These are phyloP conservation scores for Crypturellus undulatus DNA, from an alignment of 2,113 vertebrate species.

Conservation along the genomic window DNA sequence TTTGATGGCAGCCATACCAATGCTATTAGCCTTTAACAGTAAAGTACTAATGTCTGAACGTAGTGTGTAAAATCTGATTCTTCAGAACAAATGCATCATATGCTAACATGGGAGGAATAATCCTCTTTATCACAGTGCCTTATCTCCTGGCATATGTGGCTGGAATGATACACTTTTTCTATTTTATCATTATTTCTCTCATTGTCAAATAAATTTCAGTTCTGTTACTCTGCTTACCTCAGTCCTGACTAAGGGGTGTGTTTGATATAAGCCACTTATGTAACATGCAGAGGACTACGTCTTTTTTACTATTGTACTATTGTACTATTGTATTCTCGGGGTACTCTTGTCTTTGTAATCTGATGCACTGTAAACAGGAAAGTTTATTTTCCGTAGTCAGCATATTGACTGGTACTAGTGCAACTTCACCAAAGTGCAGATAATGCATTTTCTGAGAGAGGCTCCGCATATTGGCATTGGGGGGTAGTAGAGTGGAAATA, in stretches of 20 bases:
- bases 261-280: background rate
- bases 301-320: background rate
- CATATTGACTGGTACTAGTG: accelerated
- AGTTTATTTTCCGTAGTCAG: background rate
- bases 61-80: background rate
- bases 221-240: background rate
- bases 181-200: background rate
- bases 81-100: background rate
- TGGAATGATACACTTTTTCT: background rate
- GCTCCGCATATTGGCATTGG: background rate
- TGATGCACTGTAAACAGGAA: background rate
- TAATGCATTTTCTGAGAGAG: background rate
- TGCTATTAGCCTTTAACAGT: background rate
- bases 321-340: background rate
- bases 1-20: background rate
- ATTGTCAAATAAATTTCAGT: background rate
- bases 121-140: background rate
- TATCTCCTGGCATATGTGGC: background rate
- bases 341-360: background rate
- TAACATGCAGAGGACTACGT: background rate
- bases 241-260: background rate
- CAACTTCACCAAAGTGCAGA: background rate
- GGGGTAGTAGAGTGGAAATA: background rate
- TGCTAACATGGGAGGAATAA: background rate
- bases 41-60: background rate